Evolutionary conservation across 1,140 invertebrate species (phyloP).

Genomic region (Thalassaphorura encarpata): DNA sequence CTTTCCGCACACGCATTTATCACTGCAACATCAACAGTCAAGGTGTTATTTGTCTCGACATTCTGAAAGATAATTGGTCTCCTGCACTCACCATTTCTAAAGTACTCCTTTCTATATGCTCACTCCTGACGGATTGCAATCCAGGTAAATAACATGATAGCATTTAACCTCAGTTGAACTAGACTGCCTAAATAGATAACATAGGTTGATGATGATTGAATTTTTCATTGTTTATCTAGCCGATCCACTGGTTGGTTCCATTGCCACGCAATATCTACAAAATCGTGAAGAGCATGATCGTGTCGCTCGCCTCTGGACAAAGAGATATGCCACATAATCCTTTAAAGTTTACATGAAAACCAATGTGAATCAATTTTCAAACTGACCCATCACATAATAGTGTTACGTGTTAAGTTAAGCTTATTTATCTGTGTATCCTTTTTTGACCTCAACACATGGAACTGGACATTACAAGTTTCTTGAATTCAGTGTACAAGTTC

Average conservation of each 20-base stretch:
- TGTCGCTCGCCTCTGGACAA: conserved; percentile 95
- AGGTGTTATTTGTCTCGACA: conserved; percentile 91
- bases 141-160: conserved; percentile 62
- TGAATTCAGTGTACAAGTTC: no score
- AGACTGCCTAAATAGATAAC: not conserved
- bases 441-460: no score
- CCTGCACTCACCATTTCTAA: conserved; percentile 90
- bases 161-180: not conserved
- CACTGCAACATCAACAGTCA: conserved; percentile 97
- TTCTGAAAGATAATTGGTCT: conserved; percentile 93
- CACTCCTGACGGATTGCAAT: conserved; percentile 90
- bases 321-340: conserved; percentile 86
- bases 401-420: no score
- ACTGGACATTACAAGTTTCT: no score
- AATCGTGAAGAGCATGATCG: conserved; percentile 96
- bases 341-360: no score
- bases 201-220: not conserved
- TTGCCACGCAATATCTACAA: conserved; percentile 94
- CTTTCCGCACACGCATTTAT: conserved; percentile 91
- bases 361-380: no score
- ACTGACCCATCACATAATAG: no score
- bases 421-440: no score
- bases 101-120: conserved; percentile 89
- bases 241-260: conserved; percentile 94
- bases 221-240: conserved; percentile 46